Evolutionary conservation across 2,888 invertebrate genomes (phyloP).

Genomic region (Zaprionus bogoriensis): DNA sequence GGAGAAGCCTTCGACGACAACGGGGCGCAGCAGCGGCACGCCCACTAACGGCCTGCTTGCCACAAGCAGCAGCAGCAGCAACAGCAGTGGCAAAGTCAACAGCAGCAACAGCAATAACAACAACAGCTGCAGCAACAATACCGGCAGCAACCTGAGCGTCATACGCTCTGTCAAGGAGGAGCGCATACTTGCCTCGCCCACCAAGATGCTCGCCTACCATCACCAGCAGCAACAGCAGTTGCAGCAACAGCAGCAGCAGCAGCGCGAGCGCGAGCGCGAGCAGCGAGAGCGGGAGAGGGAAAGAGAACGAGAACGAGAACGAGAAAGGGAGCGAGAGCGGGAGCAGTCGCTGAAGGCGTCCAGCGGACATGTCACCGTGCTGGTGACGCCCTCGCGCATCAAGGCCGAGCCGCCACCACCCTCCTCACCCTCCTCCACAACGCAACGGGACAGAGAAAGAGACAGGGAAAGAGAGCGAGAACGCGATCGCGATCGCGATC

Average conservation of each 20-base stretch:
- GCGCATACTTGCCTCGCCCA: slow-evolving; percentile 80
- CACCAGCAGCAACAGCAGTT: slow-evolving; percentile 71
- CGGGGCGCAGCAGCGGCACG: slow-evolving; percentile 52
- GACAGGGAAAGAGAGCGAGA: slow-evolving; percentile 38
- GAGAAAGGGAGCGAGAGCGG: slow-evolving; percentile 59
- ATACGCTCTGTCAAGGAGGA: slow-evolving; percentile 83
- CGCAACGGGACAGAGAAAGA: slow-evolving; percentile 56
- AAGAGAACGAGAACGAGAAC: slow-evolving; percentile 65
- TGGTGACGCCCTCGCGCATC: slow-evolving; percentile 84
- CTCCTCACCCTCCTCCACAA: slow-evolving; percentile 66
- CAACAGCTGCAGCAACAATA: slow-evolving; percentile 20
- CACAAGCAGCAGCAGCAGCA: slow-evolving; percentile 27
- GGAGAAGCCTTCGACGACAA: slow-evolving; percentile 81
- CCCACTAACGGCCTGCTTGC: slow-evolving; percentile 74
- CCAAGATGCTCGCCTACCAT: slow-evolving; percentile 80
- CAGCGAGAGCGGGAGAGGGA: slow-evolving; percentile 63
- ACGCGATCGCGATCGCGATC: slow-evolving; percentile 2
- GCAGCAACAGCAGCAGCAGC: slow-evolving; percentile 67
- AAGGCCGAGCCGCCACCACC: slow-evolving; percentile 81
- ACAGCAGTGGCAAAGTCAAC: slow-evolving; percentile 25
- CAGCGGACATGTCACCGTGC: slow-evolving; percentile 83
- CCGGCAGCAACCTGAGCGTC: slow-evolving; percentile 78
- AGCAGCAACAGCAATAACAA: slow-evolving; percentile 22
- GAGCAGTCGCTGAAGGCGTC: slow-evolving; percentile 48
- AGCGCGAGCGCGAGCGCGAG: slow-evolving; percentile 69